Base-by-base conservation (phyloP, 2,797 vertebrate genomes). In the Xenentodon cancila region DNA sequence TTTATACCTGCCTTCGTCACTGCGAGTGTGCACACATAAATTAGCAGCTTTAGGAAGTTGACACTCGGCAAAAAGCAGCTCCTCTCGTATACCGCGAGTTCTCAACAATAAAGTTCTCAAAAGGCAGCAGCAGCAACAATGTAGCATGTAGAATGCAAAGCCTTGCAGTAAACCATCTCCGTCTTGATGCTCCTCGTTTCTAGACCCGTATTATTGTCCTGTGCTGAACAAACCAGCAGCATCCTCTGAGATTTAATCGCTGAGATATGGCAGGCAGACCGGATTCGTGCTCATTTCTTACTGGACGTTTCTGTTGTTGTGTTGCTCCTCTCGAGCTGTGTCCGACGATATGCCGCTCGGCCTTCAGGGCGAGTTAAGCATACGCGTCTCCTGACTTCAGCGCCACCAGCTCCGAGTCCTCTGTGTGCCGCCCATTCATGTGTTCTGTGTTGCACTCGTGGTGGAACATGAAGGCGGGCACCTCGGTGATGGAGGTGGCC, bases 401-500 rank as follows among this genome's bases (percentile, higher is more conserved):
- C 0, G 95, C 92, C 74, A 95, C 92, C 2, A 94, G 90, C 85
- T 99, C 97, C 0, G 91, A 91, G 82, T 95, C 93, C 3, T 92
- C 91, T 0, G 59, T 1, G 0, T 94, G 92, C 59, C 87, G 94
- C 1, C 93, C 93, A 49, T 95, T 95, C 79, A 93, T 75, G 12
- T 95, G 94, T 77, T 96, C 93, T 0, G 87, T 95, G 89, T 88
- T 92, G 17, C 92, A 88, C 45, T 96, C 95, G 0, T 94, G 95
- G 40, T 94, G 95, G 86, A 94, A 98, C 57, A 95, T 93, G 86
- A 94, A 99, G 27, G 94, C 71, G 0, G 97, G 96, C 15, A 95
- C 94, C 88, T 97, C 96, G 0, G 93, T 94, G 91, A 96, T 95
- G 30, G 96, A 97, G 0, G 95, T 97, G 32, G 95, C 95, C 0